Conservation (phyloP, 2,797 vertebrate species). For the Thunnus albacares region DNA sequence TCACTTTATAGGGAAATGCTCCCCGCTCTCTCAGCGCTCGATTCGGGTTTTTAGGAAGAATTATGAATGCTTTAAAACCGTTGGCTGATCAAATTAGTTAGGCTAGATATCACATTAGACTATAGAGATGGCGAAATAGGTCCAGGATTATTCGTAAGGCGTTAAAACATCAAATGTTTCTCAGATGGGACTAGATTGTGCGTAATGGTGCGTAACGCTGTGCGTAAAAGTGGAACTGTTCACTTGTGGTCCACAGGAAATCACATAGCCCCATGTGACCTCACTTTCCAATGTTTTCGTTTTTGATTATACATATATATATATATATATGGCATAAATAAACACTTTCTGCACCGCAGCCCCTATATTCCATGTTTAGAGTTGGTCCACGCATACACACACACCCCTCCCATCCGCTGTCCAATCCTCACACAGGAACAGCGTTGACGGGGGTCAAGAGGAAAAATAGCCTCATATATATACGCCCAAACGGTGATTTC, state of each 20-base stretch:
- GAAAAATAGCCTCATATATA: constrained; percentile 86
- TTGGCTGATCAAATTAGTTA: no score
- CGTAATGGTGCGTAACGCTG: constrained; percentile 37
- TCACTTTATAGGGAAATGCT: background rate
- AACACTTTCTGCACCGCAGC: constrained; percentile 56
- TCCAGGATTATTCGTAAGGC: fast-evolving
- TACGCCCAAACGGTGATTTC: constrained; percentile 73
- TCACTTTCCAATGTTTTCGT: constrained; percentile 65
- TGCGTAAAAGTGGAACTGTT: constrained; percentile 45
- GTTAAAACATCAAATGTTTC: background rate
- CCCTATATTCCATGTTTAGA: constrained; percentile 80
- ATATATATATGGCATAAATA: constrained; percentile 54
- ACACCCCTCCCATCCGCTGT: constrained; percentile 66
- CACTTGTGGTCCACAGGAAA: background rate
- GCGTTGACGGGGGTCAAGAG: constrained; percentile 71
- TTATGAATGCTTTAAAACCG: no score
- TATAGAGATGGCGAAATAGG: background rate
- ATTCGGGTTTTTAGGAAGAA: background rate
- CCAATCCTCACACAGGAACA: constrained; percentile 78
- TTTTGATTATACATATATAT: constrained; percentile 47
- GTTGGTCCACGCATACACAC: constrained; percentile 27
- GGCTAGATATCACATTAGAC: background rate
- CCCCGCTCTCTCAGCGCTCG: background rate
- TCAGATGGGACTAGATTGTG: background rate
- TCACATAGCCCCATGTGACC: constrained; percentile 41